A percentile compares a stretch with the other conserved stretches of the same genome.
These are phyloP conservation scores for Yponomeuta malinellus DNA, from an alignment of 2,888 invertebrate species.

Conservation along the genomic window DNA sequence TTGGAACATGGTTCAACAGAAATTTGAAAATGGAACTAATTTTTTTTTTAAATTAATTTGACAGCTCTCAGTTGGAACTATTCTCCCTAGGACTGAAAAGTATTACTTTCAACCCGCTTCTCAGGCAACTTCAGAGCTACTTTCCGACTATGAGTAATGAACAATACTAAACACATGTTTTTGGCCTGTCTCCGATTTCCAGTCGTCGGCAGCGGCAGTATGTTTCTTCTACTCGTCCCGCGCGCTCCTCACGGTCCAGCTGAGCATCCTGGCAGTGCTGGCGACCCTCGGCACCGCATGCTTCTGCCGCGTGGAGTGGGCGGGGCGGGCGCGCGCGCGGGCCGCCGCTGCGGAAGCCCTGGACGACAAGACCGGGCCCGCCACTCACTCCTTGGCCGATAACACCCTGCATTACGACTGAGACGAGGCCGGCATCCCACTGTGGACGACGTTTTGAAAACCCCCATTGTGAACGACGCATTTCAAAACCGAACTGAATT, in stretches of 20 bases:
- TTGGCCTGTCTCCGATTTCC: constrained; percentile 22
- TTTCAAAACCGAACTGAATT: too few species aligned
- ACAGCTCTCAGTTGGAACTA: too few species aligned
- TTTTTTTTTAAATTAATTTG: too few species aligned
- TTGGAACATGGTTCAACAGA: too few species aligned
- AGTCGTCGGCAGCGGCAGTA: constrained; percentile 90
- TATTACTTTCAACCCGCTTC: too few species aligned
- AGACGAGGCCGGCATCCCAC: constrained; percentile 18
- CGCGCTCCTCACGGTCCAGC: constrained; percentile 82
- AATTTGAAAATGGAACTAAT: too few species aligned
- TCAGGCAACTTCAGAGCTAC: too few species aligned
- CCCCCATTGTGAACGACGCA: too few species aligned
- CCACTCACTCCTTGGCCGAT: constrained; percentile 53
- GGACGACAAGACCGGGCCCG: constrained; percentile 47
- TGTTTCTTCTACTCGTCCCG: constrained; percentile 89
- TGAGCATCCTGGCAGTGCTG: constrained; percentile 81
- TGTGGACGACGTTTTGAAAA: not conserved
- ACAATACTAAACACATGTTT: not conserved
- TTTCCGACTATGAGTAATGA: too few species aligned
- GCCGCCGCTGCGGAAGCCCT: constrained; percentile 40
- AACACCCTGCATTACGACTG: constrained; percentile 62
- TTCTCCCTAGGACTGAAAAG: too few species aligned
- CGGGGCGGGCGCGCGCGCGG: constrained; percentile 45
- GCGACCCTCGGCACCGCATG: constrained; percentile 83
- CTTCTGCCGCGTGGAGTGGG: constrained; percentile 87